These are phyloP conservation scores for Pachypanchax playfairii DNA, from an alignment of 2,113 vertebrate species.

Conservation along the genomic window DNA sequence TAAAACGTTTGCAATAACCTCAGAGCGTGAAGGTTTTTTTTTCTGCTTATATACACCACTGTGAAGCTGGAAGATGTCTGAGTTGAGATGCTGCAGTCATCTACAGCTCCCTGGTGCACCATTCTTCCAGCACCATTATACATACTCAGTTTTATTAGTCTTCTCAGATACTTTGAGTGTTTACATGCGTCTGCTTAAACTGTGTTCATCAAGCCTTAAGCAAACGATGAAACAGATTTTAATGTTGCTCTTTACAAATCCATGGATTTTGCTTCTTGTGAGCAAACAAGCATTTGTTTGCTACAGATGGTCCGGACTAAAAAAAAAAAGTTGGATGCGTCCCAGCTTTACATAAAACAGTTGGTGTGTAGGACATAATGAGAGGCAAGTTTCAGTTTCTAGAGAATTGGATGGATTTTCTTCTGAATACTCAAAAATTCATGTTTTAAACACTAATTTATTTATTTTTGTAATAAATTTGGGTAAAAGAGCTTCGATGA, in stretches of 20 bases:
- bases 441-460: neutral
- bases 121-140: constrained; percentile 6
- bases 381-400: constrained; percentile 4
- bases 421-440: constrained; percentile 4
- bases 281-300: constrained; percentile 13
- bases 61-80: neutral
- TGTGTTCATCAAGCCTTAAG: neutral
- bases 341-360: constrained; percentile 10
- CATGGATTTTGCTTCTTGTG: constrained; percentile 12
- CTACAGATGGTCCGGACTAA: constrained; percentile 14
- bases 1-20: constrained; percentile 15
- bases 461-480: no score
- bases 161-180: neutral
- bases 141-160: neutral
- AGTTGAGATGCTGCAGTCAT: constrained; percentile 1
- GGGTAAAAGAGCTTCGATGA: no score
- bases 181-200: constrained; percentile 1
- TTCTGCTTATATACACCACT: neutral
- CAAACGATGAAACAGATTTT: constrained; percentile 12
- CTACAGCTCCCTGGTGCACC: neutral
- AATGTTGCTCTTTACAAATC: constrained; percentile 8
- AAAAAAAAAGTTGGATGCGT: constrained; percentile 8
- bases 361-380: neutral
- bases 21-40: neutral
- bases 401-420: neutral